Percentiles rank a stretch among this genome's conserved stretches.
These are phyloP conservation scores for Mus minutoides DNA, from an alignment of 2,797 vertebrate genomes.

Conservation along the genomic window DNA sequence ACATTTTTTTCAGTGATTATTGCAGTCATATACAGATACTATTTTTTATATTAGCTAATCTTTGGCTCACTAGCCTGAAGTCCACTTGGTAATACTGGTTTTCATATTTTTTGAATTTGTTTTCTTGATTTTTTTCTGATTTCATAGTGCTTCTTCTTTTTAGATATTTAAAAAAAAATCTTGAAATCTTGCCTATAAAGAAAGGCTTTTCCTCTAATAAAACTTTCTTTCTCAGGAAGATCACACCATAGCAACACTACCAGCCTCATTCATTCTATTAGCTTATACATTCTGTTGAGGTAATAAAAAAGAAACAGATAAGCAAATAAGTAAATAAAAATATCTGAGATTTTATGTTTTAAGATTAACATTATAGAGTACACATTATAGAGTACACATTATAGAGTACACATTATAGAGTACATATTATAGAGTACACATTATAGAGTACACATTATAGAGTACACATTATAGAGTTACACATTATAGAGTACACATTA, in stretches of 20 bases:
- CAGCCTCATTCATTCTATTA: slow-evolving; percentile 44
- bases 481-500: no score
- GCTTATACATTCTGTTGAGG: slow-evolving; percentile 11
- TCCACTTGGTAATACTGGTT: slow-evolving; percentile 24
- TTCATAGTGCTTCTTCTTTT: background rate
- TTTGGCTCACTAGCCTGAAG: slow-evolving; percentile 35
- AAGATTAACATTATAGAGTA: background rate
- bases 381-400: no score
- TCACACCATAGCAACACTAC: background rate
- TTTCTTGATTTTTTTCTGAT: slow-evolving; percentile 42
- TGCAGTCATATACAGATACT: background rate
- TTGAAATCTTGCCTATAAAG: slow-evolving; percentile 12
- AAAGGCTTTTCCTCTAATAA: slow-evolving; percentile 56
- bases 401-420: no score
- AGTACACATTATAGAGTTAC: no score
- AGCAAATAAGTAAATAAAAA: background rate
- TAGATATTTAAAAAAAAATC: slow-evolving; percentile 32
- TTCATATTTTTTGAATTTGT: slow-evolving; percentile 11
- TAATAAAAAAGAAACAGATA: background rate
- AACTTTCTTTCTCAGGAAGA: slow-evolving; percentile 28
- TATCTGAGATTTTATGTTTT: background rate
- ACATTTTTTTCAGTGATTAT: background rate
- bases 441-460: no score
- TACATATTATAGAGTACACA: no score
- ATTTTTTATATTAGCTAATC: slow-evolving; percentile 48